A percentile compares a stretch with the other conserved stretches of the same genome.
phyloP scores from a whole-genome alignment of 2,888 invertebrate genomes.

The Sinodicranocentrus sp. region DNA sequence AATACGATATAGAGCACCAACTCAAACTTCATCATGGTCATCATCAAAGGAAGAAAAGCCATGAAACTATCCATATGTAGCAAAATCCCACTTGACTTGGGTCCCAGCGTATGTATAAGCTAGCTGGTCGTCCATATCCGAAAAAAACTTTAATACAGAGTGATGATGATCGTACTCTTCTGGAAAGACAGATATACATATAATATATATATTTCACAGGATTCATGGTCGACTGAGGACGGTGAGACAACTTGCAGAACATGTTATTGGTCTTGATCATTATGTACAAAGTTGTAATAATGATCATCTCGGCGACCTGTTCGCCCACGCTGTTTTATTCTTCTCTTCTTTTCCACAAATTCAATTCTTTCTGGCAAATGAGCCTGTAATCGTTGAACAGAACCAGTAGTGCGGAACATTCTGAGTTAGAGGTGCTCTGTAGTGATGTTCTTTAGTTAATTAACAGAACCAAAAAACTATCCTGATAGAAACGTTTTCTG shows the following conservation, averaged over 20 bases:
- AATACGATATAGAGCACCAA: neutral
- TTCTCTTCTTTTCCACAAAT: slow-evolving; percentile 14
- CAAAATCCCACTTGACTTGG: slow-evolving; percentile 28
- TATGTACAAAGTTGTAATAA: slow-evolving; percentile 28
- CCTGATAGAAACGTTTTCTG: too few species aligned
- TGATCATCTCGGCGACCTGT: slow-evolving; percentile 51
- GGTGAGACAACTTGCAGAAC: slow-evolving; percentile 42
- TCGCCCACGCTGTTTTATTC: slow-evolving; percentile 57
- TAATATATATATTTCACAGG: slow-evolving; percentile 31
- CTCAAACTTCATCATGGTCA: slow-evolving; percentile 18
- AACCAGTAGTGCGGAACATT: slow-evolving; percentile 35
- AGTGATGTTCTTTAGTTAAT: slow-evolving; percentile 8
- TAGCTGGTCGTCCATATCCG: slow-evolving; percentile 4
- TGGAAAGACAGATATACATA: slow-evolving; percentile 29
- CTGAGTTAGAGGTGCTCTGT: neutral
- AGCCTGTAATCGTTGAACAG: slow-evolving; percentile 11
- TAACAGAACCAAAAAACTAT: neutral
- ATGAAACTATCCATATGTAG: slow-evolving; percentile 50
- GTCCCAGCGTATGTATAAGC: neutral
- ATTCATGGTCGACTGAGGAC: slow-evolving; percentile 47
- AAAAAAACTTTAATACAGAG: slow-evolving; percentile 4
- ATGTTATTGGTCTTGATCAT: slow-evolving; percentile 39
- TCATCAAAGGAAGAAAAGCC: slow-evolving; percentile 12
- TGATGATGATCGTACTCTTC: slow-evolving; percentile 47
- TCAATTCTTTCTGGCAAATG: slow-evolving; percentile 32